A percentile compares a stretch with the other conserved stretches of the same genome.
Evolutionary conservation across 1,140 invertebrate species (phyloP).

Genomic region (Physella acuta): DNA sequence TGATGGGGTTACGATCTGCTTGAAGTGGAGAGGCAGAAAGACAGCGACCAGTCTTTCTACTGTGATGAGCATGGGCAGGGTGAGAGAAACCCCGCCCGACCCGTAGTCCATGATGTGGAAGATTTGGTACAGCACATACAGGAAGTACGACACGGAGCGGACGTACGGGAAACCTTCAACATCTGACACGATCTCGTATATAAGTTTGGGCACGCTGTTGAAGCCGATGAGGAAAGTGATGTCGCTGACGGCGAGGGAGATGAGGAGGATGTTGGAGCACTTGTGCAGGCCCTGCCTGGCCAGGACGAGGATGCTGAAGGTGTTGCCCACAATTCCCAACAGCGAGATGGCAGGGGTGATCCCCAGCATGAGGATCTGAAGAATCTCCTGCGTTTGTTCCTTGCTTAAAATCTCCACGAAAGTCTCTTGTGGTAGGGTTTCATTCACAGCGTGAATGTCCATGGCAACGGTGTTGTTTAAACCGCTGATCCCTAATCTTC

Average conservation of each 20-base stretch:
- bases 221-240: not conserved
- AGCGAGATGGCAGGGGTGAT: not conserved
- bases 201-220: not conserved
- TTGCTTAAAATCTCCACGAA: too few relatives aligned
- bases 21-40: too few relatives aligned
- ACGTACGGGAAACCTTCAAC: not conserved
- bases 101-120: not conserved
- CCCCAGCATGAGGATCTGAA: not conserved
- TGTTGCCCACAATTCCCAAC: conserved; percentile 8
- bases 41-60: too few relatives aligned
- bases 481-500: too few relatives aligned
- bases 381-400: not conserved
- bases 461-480: too few relatives aligned
- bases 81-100: not conserved
- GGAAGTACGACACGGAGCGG: too few relatives aligned
- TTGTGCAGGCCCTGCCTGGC: not conserved
- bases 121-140: too few relatives aligned
- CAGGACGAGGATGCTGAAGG: conserved; percentile 1
- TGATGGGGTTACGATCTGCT: too few relatives aligned
- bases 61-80: not conserved
- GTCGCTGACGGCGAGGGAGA: not conserved
- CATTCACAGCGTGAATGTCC: too few relatives aligned
- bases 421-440: too few relatives aligned
- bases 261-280: not conserved
- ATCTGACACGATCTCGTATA: not conserved